phyloP scores from a whole-genome alignment of 2,113 vertebrate species.

The Cyrtonyx montezumae region DNA sequence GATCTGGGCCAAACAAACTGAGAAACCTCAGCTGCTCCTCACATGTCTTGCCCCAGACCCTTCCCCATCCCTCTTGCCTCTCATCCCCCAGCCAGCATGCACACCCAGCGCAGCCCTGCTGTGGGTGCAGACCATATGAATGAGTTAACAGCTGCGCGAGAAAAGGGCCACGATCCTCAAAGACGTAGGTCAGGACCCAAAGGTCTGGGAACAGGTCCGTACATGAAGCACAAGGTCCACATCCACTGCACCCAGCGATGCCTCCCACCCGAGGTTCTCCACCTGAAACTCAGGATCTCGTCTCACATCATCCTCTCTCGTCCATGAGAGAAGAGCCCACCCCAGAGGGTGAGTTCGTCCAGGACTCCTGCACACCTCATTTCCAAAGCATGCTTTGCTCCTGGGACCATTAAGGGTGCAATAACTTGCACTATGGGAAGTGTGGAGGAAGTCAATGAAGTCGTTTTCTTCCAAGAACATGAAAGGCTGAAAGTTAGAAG shows the following conservation, averaged over 20 bases:
- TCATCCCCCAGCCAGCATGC: too few relatives aligned
- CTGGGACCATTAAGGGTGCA: neutral
- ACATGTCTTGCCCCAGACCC: too few relatives aligned
- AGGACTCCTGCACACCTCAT: neutral
- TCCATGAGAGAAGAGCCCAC: neutral
- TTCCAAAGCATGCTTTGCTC: neutral
- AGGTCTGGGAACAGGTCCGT: too few relatives aligned
- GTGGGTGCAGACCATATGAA: too few relatives aligned
- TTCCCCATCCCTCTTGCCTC: too few relatives aligned
- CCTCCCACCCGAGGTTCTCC: too few relatives aligned
- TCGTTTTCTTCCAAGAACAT: neutral
- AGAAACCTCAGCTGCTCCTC: too few relatives aligned
- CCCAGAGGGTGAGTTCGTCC: neutral
- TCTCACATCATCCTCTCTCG: neutral
- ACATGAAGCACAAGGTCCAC: neutral
- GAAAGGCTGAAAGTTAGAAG: neutral
- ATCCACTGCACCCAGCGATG: neutral
- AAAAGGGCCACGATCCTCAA: too few relatives aligned
- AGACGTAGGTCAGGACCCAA: too few relatives aligned
- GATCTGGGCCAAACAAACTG: neutral
- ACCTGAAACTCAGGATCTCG: neutral
- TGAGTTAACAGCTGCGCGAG: too few relatives aligned
- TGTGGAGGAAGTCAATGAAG: neutral
- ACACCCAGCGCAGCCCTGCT: too few relatives aligned
- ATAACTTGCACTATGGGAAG: neutral